Percentiles rank a stretch among this genome's conserved stretches.
phyloP scores from a whole-genome alignment of 2,888 invertebrate species.

The Chymomyza caudatula region DNA sequence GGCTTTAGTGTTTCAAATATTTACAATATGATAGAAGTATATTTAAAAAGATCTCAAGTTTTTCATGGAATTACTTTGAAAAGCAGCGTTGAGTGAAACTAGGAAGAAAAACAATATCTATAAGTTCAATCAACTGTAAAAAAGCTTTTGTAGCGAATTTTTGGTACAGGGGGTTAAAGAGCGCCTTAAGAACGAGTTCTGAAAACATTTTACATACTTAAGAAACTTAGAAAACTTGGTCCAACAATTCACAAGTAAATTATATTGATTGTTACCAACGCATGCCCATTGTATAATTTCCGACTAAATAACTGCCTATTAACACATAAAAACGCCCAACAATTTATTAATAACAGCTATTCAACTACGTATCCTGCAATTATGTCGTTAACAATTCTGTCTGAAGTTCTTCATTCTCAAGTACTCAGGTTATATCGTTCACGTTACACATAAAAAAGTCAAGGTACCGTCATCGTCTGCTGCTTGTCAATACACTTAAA shows the following conservation, averaged over 20 bases:
- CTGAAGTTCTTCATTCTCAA: not conserved
- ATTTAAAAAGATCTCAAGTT: too few relatives aligned
- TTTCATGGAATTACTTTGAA: too few relatives aligned
- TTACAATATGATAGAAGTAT: not conserved
- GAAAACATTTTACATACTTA: too few relatives aligned
- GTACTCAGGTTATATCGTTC: slow-evolving; percentile 25
- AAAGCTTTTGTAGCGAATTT: too few relatives aligned
- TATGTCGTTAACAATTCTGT: not conserved
- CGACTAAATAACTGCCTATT: not conserved
- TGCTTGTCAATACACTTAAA: slow-evolving; percentile 8
- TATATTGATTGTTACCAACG: not conserved
- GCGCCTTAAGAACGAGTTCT: too few relatives aligned
- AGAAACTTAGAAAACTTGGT: too few relatives aligned
- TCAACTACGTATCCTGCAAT: not conserved
- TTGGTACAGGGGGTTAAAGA: too few relatives aligned
- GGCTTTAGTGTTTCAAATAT: too few relatives aligned
- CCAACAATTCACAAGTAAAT: not conserved
- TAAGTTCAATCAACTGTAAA: too few relatives aligned
- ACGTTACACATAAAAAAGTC: slow-evolving; percentile 10
- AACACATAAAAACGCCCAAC: not conserved
- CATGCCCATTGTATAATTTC: not conserved
- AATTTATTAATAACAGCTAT: not conserved
- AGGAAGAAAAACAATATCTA: too few relatives aligned
- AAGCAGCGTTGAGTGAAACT: too few relatives aligned
- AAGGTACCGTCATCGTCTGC: slow-evolving; percentile 13